These are phyloP conservation scores for Dendrolimus pini DNA, from an alignment of 2,888 invertebrate genomes.

Conservation along the genomic window DNA sequence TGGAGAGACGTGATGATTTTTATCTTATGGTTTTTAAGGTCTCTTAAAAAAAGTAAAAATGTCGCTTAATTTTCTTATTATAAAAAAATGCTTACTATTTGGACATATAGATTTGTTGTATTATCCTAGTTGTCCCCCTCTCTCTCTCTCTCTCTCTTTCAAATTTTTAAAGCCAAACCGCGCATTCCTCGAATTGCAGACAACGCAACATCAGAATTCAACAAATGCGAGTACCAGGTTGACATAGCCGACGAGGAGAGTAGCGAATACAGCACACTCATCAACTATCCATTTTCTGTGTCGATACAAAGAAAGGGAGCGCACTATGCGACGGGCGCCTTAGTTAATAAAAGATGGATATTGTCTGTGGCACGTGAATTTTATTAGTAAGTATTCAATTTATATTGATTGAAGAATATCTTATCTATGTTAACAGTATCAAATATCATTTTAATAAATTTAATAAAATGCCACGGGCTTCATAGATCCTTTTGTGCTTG, in stretches of 20 bases:
- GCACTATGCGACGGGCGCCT: slow-evolving; percentile 52
- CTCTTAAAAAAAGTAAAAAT: no score
- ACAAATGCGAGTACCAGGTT: slow-evolving; percentile 17
- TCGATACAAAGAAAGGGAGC: slow-evolving; percentile 54
- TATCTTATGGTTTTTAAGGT: no score
- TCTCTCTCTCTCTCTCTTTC: no score
- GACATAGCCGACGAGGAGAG: slow-evolving; percentile 16
- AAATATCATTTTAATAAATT: no score
- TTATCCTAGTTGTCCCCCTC: no score
- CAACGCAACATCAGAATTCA: slow-evolving; percentile 15
- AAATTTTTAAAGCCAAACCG: no score
- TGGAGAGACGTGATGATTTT: no score
- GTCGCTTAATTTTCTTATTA: no score
- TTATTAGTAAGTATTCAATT: slow-evolving; percentile 40
- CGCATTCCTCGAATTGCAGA: slow-evolving; percentile 5
- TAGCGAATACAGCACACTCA: slow-evolving; percentile 17
- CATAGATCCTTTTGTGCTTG: no score
- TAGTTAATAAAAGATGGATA: slow-evolving; percentile 48
- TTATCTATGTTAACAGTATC: no score
- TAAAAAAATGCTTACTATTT: no score
- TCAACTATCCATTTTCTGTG: slow-evolving; percentile 47
- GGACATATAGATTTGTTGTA: no score
- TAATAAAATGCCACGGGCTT: background rate
- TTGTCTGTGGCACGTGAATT: slow-evolving; percentile 52
- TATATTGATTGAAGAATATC: background rate